A percentile compares a stretch with the other conserved stretches of the same genome.
Conservation (phyloP, 1,140 invertebrate genomes). For the Hormaphis cornu region DNA sequence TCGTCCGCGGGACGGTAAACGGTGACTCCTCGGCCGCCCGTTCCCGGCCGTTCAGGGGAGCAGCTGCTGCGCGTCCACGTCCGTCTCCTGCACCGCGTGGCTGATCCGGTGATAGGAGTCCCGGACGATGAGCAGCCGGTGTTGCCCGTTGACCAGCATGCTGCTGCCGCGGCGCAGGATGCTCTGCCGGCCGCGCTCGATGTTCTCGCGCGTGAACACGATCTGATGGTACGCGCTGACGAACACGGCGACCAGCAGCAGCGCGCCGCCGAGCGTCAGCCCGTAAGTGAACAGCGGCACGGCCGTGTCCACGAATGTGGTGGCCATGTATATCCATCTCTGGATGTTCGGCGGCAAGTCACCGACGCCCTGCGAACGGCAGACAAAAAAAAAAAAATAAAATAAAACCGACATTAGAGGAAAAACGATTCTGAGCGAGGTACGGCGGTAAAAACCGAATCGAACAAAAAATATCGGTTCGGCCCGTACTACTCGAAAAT, state of each 20-base stretch:
- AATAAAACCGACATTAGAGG: background rate
- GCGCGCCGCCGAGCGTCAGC: slow-evolving; percentile 56
- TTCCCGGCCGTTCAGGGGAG: too few relatives aligned
- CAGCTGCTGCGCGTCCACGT: slow-evolving; percentile 24
- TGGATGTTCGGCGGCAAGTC: slow-evolving; percentile 61
- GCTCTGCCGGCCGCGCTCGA: slow-evolving; percentile 56
- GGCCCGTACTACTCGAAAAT: background rate
- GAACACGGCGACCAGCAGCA: slow-evolving; percentile 54
- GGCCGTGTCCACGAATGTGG: slow-evolving; percentile 59
- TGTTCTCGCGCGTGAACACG: slow-evolving; percentile 59
- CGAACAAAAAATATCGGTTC: too few relatives aligned
- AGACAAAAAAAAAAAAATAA: background rate
- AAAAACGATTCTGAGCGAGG: background rate
- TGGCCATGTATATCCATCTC: slow-evolving; percentile 57
- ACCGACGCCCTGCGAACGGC: slow-evolving; percentile 57
- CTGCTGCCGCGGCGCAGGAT: slow-evolving; percentile 60
- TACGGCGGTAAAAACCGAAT: too few relatives aligned
- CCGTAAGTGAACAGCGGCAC: slow-evolving; percentile 60
- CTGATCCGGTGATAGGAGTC: slow-evolving; percentile 52
- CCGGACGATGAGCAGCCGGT: slow-evolving; percentile 51
- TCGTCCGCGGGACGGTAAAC: too few relatives aligned
- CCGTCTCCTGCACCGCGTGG: slow-evolving; percentile 37
- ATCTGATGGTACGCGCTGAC: slow-evolving; percentile 63
- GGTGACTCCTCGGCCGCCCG: too few relatives aligned
- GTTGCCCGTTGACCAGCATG: slow-evolving; percentile 58